Percentiles rank a stretch among this genome's conserved stretches.
Conservation (phyloP, 2,113 vertebrate species). For the Gobiocypris rarus region DNA sequence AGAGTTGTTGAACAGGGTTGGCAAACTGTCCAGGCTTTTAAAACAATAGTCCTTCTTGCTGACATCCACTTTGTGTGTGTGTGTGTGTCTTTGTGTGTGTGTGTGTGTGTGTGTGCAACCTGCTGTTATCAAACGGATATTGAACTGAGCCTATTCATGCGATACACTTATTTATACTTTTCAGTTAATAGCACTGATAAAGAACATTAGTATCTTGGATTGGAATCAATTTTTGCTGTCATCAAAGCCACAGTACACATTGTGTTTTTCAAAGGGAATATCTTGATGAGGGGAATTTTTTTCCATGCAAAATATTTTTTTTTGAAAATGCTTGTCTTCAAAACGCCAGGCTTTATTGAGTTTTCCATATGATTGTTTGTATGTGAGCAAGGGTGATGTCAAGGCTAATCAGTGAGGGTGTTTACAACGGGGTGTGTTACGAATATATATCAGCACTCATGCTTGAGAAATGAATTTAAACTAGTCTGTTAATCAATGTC, state of each 20-base stretch:
- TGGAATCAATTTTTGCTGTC: not conserved
- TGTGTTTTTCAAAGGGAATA: not conserved
- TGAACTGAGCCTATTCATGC: not conserved
- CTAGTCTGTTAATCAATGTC: slow-evolving; percentile 49
- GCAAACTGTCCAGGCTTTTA: slow-evolving; percentile 29
- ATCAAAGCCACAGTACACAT: not conserved
- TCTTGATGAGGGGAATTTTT: slow-evolving; percentile 6
- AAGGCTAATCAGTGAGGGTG: slow-evolving; percentile 48
- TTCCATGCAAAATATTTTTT: not conserved
- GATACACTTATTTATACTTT: slow-evolving; percentile 3
- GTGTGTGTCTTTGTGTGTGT: not conserved
- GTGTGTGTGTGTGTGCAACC: not conserved
- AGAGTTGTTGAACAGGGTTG: slow-evolving; percentile 24
- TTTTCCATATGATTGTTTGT: slow-evolving; percentile 22
- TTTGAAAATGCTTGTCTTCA: not conserved
- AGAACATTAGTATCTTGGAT: slow-evolving; percentile 11
- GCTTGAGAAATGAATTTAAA: slow-evolving; percentile 47
- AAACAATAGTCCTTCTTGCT: slow-evolving; percentile 38
- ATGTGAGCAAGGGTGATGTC: slow-evolving; percentile 42
- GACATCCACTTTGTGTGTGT: not conserved
- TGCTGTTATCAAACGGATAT: slow-evolving; percentile 31
- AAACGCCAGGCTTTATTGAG: slow-evolving; percentile 31
- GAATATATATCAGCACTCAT: slow-evolving; percentile 47
- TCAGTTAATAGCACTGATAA: not conserved
- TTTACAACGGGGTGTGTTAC: slow-evolving; percentile 28